Conservation (phyloP, 2,797 vertebrate species). For the Picus viridis region DNA sequence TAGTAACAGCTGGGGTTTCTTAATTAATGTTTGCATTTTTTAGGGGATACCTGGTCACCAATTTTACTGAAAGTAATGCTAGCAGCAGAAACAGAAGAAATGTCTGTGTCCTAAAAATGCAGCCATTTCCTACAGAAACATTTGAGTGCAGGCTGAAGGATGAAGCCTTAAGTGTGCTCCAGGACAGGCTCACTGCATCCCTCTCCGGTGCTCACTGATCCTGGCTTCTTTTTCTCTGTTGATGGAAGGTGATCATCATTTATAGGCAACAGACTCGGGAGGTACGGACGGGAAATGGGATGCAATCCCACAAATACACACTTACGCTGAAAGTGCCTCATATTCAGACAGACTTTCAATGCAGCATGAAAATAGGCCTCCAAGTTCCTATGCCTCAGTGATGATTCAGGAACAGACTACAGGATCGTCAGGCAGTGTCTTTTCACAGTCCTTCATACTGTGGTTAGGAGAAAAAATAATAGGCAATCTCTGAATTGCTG, state of each 20-base stretch:
- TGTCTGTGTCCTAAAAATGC: background rate
- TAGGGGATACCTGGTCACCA: no score
- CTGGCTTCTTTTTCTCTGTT: background rate
- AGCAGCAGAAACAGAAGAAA: background rate
- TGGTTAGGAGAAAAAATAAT: slow-evolving; percentile 1
- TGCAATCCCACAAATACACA: background rate
- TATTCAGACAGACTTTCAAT: background rate
- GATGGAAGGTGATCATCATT: background rate
- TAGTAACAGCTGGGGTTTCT: background rate
- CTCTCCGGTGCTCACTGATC: rapidly evolving
- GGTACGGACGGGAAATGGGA: background rate
- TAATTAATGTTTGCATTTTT: background rate
- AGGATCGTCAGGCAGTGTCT: background rate
- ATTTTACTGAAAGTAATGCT: background rate
- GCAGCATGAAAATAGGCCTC: background rate
- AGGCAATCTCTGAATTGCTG: background rate
- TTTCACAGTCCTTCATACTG: background rate
- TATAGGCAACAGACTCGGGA: background rate
- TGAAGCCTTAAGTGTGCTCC: rapidly evolving
- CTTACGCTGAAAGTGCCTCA: rapidly evolving
- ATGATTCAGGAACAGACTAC: background rate
- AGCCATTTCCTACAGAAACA: background rate
- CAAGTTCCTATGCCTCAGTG: background rate
- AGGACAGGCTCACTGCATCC: background rate
- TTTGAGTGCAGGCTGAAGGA: background rate